Evolutionary conservation across 2,797 vertebrate species (phyloP), one percentile per base, ranked within the genome.

Genomic region (Clamator glandarius): DNA sequence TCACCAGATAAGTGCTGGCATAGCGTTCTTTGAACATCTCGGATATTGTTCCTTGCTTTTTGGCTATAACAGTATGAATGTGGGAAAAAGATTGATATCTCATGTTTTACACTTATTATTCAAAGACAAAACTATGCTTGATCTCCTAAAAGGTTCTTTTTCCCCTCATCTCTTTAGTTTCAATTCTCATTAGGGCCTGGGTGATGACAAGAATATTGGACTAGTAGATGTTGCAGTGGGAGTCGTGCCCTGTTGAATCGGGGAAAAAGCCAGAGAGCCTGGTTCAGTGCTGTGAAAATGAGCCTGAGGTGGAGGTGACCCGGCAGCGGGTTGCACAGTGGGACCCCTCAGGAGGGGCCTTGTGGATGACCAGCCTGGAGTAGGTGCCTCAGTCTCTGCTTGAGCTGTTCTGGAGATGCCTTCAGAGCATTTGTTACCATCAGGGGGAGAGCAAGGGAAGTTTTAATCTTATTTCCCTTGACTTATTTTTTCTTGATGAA

Each of bases 1-100:
- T 96, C 92, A 95, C 93, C 92, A 93, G 95, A 94, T 96, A 95
- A 97, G 93, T 93, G 87, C 94, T 93, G 89, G 93, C 79, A 87
- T 81, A 84, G 87, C 88, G 94, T 97, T 96, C 94, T 93, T 96
- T 69, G 82, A 96, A 94, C 70, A 70, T 95, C 96, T 93, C 95
- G 88, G 94, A 96, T 91, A 95, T 79, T 91, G 89, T 95, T 96
- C 83, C 67, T 93, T 90, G 93, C 80, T 92, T 95, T 95, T 94
- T 95, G 92, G 84, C 93, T 93, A 87, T 84, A 95, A 93, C 91
- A 81, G 74, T 87, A 92, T 94, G 93, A 96, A 91, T 93, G 94
- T 80, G 70, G 79, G 76, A 87, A 92, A 87, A 89, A 89, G 94
- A 95, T 89, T 92, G 89, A 76, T 83, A 90, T 81, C 79, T 95